These are phyloP conservation scores for Caenorhabditis sp. DNA, from an alignment of 2,888 invertebrate species.

Conservation along the genomic window DNA sequence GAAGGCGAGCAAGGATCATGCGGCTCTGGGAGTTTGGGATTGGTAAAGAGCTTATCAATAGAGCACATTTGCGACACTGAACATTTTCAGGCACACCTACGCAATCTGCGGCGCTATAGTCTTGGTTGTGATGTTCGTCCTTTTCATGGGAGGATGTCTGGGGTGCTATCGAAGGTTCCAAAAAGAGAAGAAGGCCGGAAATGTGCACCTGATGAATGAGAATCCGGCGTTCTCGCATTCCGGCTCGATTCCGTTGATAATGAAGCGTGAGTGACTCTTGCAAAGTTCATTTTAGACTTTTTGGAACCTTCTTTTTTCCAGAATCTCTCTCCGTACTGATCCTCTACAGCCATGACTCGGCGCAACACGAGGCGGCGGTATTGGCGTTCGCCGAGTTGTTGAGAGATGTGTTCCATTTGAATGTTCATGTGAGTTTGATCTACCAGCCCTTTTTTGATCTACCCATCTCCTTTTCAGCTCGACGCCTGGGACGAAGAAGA, in stretches of 20 bases:
- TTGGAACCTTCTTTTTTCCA: constrained; percentile 22
- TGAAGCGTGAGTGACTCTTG: constrained; percentile 34
- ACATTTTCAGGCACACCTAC: constrained; percentile 46
- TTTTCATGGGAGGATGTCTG: constrained; percentile 12
- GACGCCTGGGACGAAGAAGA: constrained; percentile 80
- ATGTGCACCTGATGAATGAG: constrained; percentile 33
- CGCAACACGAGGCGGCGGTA: constrained; percentile 80
- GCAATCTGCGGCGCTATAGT: constrained; percentile 2
- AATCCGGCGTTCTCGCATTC: constrained; percentile 28
- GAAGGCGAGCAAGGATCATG: constrained; percentile 7
- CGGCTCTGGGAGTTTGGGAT: neutral
- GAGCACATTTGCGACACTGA: no score
- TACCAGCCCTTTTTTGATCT: neutral
- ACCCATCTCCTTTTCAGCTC: constrained; percentile 70
- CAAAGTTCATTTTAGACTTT: neutral
- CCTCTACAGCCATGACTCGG: constrained; percentile 81
- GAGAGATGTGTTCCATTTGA: constrained; percentile 76
- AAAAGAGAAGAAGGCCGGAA: constrained; percentile 29
- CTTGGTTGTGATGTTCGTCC: neutral
- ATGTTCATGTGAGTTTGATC: constrained; percentile 78
- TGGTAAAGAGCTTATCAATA: constrained; percentile 13
- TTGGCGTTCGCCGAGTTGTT: constrained; percentile 80
- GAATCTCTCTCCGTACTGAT: constrained; percentile 76
- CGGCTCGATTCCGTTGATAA: constrained; percentile 43
- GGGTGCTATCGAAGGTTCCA: constrained; percentile 30